A percentile compares a stretch with the other conserved stretches of the same genome.
These are phyloP conservation scores for Gephyroberyx darwinii DNA, from an alignment of 2,797 vertebrate species.

Conservation along the genomic window DNA sequence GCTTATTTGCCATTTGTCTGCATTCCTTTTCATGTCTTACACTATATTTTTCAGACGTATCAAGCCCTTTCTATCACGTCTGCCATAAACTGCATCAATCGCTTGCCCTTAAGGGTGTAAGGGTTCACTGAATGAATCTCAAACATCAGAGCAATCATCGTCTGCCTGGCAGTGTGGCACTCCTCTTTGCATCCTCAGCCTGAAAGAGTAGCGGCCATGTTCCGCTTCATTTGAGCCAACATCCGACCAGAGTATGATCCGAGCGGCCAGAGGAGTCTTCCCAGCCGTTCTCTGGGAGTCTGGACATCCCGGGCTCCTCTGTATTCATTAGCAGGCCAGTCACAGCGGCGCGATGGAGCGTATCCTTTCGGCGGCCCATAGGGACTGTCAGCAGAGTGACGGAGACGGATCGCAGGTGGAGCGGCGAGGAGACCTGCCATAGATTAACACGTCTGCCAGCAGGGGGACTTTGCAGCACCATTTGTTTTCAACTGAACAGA, in stretches of 20 bases:
- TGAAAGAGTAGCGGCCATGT: conserved; percentile 59
- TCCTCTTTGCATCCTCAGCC: conserved; percentile 56
- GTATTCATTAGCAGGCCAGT: conserved; percentile 81
- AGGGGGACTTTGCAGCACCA: conserved; percentile 75
- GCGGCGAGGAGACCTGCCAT: conserved; percentile 76
- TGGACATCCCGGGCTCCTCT: conserved; percentile 71
- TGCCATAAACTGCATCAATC: conserved; percentile 46
- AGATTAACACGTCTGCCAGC: conserved; percentile 87
- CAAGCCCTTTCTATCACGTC: conserved; percentile 48
- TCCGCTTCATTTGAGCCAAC: conserved; percentile 79
- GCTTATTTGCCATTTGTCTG: background rate
- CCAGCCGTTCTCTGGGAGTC: conserved; percentile 64
- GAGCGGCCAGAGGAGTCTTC: conserved; percentile 64
- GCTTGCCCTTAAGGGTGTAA: conserved; percentile 54
- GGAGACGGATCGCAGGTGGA: conserved; percentile 90
- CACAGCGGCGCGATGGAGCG: conserved; percentile 74
- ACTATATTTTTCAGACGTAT: conserved; percentile 43
- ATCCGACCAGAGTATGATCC: conserved; percentile 69
- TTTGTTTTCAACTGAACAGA: conserved; percentile 86
- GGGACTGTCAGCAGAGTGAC: conserved; percentile 84
- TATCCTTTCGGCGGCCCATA: conserved; percentile 78
- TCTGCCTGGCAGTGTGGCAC: conserved; percentile 58
- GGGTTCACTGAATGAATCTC: conserved; percentile 72
- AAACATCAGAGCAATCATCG: conserved; percentile 75
- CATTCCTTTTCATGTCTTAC: conserved; percentile 27